A percentile compares a stretch with the other conserved stretches of the same genome.
Conservation (phyloP, 2,113 vertebrate species). For the Pollachius pollachius region DNA sequence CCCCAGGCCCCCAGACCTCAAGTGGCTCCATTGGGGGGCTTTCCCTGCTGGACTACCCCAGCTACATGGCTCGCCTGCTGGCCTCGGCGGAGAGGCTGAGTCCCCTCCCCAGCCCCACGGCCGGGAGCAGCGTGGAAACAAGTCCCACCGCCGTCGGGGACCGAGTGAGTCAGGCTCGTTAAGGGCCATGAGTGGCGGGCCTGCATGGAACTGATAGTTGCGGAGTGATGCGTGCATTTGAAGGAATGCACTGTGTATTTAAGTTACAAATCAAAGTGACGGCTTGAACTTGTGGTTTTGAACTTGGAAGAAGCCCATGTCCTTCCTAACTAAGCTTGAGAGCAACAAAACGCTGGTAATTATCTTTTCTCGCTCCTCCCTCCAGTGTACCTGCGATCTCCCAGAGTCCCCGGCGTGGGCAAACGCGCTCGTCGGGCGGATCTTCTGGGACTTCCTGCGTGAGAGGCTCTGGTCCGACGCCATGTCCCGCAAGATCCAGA, state of each 20-base stretch:
- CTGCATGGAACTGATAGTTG: background rate
- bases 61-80: slow-evolving; percentile 79
- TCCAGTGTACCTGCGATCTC: slow-evolving; percentile 65
- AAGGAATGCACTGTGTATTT: too few relatives aligned
- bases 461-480: slow-evolving; percentile 80
- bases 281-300: too few relatives aligned
- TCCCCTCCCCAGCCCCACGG: slow-evolving; percentile 63
- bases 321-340: too few relatives aligned
- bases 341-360: too few relatives aligned
- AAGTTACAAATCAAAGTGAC: too few relatives aligned
- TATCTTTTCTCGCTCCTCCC: background rate
- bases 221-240: too few relatives aligned
- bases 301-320: too few relatives aligned
- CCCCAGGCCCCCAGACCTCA: slow-evolving; percentile 46
- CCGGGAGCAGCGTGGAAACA: slow-evolving; percentile 43
- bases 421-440: slow-evolving; percentile 80
- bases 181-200: background rate
- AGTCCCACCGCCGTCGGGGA: slow-evolving; percentile 62
- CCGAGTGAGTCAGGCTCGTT: slow-evolving; percentile 44
- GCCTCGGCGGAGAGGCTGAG: slow-evolving; percentile 36
- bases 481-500: slow-evolving; percentile 85
- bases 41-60: slow-evolving; percentile 74
- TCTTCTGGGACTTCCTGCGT: slow-evolving; percentile 87
- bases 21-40: slow-evolving; percentile 51
- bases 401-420: slow-evolving; percentile 67